A percentile compares a stretch with the other conserved stretches of the same genome.
These are phyloP conservation scores for Stigmatopora argus DNA, from an alignment of 2,113 vertebrate genomes.

Conservation along the genomic window DNA sequence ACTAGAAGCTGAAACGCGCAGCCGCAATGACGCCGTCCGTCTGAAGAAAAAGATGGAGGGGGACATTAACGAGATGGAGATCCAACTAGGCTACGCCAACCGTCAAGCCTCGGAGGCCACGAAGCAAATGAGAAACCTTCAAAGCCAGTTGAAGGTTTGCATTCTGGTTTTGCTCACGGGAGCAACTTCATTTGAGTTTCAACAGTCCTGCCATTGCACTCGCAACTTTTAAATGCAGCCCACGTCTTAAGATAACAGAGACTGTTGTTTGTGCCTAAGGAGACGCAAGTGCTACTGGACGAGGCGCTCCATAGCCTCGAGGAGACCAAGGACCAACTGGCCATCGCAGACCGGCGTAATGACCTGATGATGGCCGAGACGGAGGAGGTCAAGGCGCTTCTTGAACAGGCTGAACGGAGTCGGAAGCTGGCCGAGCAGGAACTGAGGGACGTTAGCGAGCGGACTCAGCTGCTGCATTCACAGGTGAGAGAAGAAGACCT, in stretches of 20 bases:
- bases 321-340: slow-evolving; percentile 72
- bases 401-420: slow-evolving; percentile 71
- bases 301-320: slow-evolving; percentile 52
- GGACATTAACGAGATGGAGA: slow-evolving; percentile 56
- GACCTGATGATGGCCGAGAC: slow-evolving; percentile 62
- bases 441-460: slow-evolving; percentile 37
- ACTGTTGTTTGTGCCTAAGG: slow-evolving; percentile 36
- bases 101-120: slow-evolving; percentile 71
- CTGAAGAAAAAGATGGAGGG: slow-evolving; percentile 76
- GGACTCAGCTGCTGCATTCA: slow-evolving; percentile 43
- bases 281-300: slow-evolving; percentile 66
- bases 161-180: neutral
- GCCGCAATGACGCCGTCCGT: slow-evolving; percentile 58
- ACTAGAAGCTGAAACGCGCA: slow-evolving; percentile 41
- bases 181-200: neutral
- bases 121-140: slow-evolving; percentile 66
- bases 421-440: slow-evolving; percentile 46
- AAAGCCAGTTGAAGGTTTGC: slow-evolving; percentile 44
- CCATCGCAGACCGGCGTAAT: slow-evolving; percentile 69
- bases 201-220: neutral
- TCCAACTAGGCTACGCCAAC: slow-evolving; percentile 75
- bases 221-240: neutral
- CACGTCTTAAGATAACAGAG: neutral
- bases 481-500: slow-evolving; percentile 30
- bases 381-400: slow-evolving; percentile 63